Conservation (phyloP, 2,113 vertebrate genomes). For the Chaetops frenatus region DNA sequence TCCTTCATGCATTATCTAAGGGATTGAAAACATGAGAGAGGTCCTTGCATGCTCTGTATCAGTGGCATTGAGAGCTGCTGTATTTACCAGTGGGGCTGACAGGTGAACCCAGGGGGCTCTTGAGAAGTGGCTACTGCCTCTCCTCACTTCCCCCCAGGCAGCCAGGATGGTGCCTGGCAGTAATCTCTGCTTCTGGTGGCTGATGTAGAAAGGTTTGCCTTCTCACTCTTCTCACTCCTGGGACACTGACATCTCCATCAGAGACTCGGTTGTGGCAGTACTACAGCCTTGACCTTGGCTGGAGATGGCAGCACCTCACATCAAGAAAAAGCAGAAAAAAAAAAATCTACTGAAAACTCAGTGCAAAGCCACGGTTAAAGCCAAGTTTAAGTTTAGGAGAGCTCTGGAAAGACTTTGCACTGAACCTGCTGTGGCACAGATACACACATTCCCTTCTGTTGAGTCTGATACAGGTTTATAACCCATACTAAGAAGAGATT, state of each 20-base stretch:
- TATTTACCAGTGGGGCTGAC: not conserved
- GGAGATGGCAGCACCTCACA: not conserved
- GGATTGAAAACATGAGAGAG: not conserved
- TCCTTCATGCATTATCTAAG: not conserved
- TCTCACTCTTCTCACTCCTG: not conserved
- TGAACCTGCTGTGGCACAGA: not conserved
- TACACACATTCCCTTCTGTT: accelerated
- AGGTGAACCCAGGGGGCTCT: not conserved
- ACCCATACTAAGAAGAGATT: not conserved
- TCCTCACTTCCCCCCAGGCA: not conserved
- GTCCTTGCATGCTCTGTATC: not conserved
- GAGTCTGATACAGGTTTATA: not conserved
- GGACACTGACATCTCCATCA: not conserved
- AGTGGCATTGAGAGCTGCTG: not conserved
- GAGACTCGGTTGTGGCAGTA: not conserved
- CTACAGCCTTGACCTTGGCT: not conserved
- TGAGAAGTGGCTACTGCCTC: not conserved
- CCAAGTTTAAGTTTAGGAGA: not conserved
- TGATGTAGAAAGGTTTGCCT: not conserved
- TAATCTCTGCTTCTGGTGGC: not conserved
- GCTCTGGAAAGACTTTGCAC: not conserved
- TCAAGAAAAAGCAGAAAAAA: not conserved
- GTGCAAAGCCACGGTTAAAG: not conserved
- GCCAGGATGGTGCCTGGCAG: not conserved
- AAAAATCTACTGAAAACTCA: not conserved